These are phyloP conservation scores for Rotaria sp. DNA, from an alignment of 2,888 invertebrate species.

Conservation along the genomic window DNA sequence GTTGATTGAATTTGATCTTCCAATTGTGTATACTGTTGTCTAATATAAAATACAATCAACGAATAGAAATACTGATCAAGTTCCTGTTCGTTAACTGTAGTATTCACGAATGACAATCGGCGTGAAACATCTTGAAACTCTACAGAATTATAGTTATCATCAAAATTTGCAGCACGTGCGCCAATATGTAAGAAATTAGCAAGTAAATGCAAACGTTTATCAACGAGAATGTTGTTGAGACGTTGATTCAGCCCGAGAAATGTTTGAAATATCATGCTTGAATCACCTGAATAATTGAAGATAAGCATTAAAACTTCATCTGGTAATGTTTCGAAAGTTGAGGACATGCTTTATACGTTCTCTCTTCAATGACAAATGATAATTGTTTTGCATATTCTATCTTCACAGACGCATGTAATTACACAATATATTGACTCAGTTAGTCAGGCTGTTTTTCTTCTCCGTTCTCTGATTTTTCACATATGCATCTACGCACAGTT, in stretches of 20 bases:
- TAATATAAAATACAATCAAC: background rate
- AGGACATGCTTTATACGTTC: background rate
- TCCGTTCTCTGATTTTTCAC: too few relatives aligned
- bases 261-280: background rate
- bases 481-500: too few relatives aligned
- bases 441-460: too few relatives aligned
- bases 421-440: too few relatives aligned
- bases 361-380: too few relatives aligned
- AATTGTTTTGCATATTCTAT: too few relatives aligned
- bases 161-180: background rate
- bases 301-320: background rate
- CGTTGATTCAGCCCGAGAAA: background rate
- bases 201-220: background rate
- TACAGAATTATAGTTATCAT: background rate
- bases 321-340: background rate
- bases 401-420: too few relatives aligned
- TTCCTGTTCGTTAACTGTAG: background rate
- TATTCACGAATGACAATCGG: background rate
- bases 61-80: background rate
- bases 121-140: background rate
- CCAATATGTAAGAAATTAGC: background rate
- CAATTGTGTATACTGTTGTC: background rate
- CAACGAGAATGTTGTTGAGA: background rate
- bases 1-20: background rate
- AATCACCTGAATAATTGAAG: background rate